Base-by-base conservation (phyloP, 2,888 invertebrate genomes). In the Diarsia rubi region DNA sequence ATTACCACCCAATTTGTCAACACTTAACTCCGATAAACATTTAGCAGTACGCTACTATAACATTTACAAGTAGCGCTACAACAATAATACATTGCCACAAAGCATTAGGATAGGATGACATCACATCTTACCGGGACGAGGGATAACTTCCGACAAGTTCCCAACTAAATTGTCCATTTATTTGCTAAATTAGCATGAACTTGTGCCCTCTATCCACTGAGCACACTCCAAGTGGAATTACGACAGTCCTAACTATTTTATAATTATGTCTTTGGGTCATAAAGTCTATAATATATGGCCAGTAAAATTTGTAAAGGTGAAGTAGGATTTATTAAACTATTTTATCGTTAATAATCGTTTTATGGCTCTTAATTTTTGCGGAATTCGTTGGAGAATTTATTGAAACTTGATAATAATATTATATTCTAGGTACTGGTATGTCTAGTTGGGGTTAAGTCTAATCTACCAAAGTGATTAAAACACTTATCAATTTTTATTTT, bases 151-250 rank as follows among this genome's bases (percentile, higher is more conserved):
- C 81, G 75, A 85, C 86, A 91, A 90, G 86, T 91, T 89, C 19
- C 83, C 83, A 84, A 88, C 88, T 90, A 89, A 93, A 92, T 91
- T 91, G 92, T 89, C 91, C 91, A 91, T 91, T 92, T 92, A 92
- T 92, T 93, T 91, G 91, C 84, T 87, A 88, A 91, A 91, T 91
- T 90, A 90, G 90, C 87, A 83, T 77, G 81, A 90, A 91, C 87
- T 92, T 90, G 82, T 83, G 84, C 89, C 75, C 79, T 73, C 85
- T 76, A 78, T 78, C 78, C 78, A 71, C 79, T 66, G 84, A 82
- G 73, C 71, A 77, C 60, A 71, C 74, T 78, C 85, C 81, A 82
- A 86, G 81, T 79, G 75, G 85, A 88, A 82, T 86, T 86, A 88
- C 84, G 82, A 66, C 81, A 64, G 79, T 84, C 79, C 85, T 86